Base-by-base conservation (phyloP, 2,797 vertebrate genomes). In the Tinamus major region DNA sequence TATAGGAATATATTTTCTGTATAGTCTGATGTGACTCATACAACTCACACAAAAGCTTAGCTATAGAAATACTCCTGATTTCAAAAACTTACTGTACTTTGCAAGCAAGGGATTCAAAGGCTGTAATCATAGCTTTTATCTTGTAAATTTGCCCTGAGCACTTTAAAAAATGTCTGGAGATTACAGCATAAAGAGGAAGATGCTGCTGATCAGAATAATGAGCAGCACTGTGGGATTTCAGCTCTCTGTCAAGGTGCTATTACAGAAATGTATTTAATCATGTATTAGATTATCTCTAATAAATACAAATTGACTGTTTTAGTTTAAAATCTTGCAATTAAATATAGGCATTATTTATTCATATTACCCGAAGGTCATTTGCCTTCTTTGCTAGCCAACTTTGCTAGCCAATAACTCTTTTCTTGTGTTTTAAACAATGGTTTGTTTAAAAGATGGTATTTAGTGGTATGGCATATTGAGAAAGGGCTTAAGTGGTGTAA, bases 41-140 rank as follows among this genome's bases (percentile, higher is more conserved):
- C 79, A 88, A 70, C 53, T 74, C 7, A 33, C 39, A n/a, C 82
- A 71, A 85, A 79, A 61, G 18, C 51, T 56, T 53, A 51, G 39
- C 24, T 86, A 6, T 69, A 48, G 35, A 83, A 86, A 33, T 65
- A 51, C 35, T 76, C 64, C 12, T 56, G 67, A 69, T 92, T 91
- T 86, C 10, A 59, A 35, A 63, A 78, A 70, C 56, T 53, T 63
- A 20, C 6, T 0, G 1, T 77, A 65, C 39, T 51, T 79, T 67
- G 44, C 59, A 91, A 79, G 87, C 18, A 79, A 84, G 55, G n/a
- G 84, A 92, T 88, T 56, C 24, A 49, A 92, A 81, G 33, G n/a
- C 29, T 46, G 56, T 72, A 88, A 81, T 91, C 59, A 76, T 63
- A 23, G 35, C 33, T 77, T 92, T 95, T 86, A 67, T 76, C 59